These are phyloP conservation scores for Syngnathus scovelli DNA, from an alignment of 2,113 vertebrate genomes.

Conservation along the genomic window DNA sequence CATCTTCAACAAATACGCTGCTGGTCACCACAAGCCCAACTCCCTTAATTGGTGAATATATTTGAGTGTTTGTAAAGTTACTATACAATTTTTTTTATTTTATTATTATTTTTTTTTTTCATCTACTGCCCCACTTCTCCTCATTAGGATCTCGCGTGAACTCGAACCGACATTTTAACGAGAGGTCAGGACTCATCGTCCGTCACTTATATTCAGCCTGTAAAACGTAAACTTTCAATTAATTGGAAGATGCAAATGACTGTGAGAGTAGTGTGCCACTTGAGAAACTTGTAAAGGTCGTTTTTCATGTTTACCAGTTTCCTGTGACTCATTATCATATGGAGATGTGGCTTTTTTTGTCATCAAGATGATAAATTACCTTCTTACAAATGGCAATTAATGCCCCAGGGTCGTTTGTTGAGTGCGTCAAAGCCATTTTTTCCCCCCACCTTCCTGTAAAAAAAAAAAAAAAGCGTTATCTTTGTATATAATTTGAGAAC, in stretches of 20 bases:
- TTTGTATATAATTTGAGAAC: background rate
- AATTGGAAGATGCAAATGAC: background rate
- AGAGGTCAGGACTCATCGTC: too few species aligned
- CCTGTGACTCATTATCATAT: constrained; percentile 28
- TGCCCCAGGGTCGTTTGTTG: constrained; percentile 19
- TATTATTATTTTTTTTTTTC: too few species aligned
- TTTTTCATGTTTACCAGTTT: constrained; percentile 22
- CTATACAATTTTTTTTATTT: too few species aligned
- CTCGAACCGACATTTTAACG: too few species aligned
- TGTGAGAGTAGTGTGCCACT: background rate
- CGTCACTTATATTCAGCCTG: too few species aligned
- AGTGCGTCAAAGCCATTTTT: background rate
- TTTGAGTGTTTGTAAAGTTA: too few species aligned
- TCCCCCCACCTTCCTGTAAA: background rate
- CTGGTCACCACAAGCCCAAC: background rate
- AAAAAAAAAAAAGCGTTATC: too few species aligned
- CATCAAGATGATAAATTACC: constrained; percentile 37
- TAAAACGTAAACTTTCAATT: background rate
- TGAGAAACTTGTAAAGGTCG: constrained; percentile 10
- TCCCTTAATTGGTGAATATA: background rate
- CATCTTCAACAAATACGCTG: background rate
- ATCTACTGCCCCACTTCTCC: too few species aligned
- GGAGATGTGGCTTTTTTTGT: constrained; percentile 32
- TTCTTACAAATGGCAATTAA: constrained; percentile 41
- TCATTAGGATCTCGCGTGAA: too few species aligned